These are phyloP conservation scores for Steinernema scapterisci DNA, from an alignment of 2,888 invertebrate species.

Conservation along the genomic window DNA sequence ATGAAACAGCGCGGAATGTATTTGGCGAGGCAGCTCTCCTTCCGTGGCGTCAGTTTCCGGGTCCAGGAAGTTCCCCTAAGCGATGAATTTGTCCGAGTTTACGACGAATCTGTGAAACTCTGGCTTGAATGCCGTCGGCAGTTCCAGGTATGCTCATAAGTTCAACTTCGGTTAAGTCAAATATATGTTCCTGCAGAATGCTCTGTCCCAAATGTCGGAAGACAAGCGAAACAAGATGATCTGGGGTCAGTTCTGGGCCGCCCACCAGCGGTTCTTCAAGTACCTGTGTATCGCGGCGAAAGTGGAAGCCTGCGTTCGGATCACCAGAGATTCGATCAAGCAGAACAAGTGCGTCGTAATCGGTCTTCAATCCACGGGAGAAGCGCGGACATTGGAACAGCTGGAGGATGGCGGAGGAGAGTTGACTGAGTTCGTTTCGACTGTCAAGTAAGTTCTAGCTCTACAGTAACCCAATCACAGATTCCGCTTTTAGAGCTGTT, in stretches of 20 bases:
- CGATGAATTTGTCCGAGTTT: slow-evolving; percentile 83
- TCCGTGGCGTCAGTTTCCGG: slow-evolving; percentile 94
- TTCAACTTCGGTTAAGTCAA: slow-evolving; percentile 8
- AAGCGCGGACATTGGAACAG: slow-evolving; percentile 93
- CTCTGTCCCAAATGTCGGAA: slow-evolving; percentile 56
- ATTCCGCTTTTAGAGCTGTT: slow-evolving; percentile 77
- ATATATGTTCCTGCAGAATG: slow-evolving; percentile 39
- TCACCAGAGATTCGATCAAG: slow-evolving; percentile 72
- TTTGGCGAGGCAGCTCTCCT: slow-evolving; percentile 95
- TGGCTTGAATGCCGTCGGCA: slow-evolving; percentile 97
- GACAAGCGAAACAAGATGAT: slow-evolving; percentile 77
- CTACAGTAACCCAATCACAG: slow-evolving; percentile 38
- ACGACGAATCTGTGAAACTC: slow-evolving; percentile 88
- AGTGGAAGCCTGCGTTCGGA: slow-evolving; percentile 72
- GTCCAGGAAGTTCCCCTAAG: slow-evolving; percentile 92
- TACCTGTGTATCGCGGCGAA: slow-evolving; percentile 98
- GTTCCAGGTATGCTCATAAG: slow-evolving; percentile 68
- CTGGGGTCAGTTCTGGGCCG: slow-evolving; percentile 99
- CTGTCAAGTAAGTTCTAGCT: slow-evolving; percentile 70
- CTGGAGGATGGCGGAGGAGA: slow-evolving; percentile 95
- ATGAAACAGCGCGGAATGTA: slow-evolving; percentile 99
- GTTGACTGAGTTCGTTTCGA: slow-evolving; percentile 93
- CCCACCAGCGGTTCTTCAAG: slow-evolving; percentile 98
- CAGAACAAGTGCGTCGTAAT: slow-evolving; percentile 87
- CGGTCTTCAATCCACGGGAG: slow-evolving; percentile 97